These are phyloP conservation scores for Gopherus flavomarginatus DNA, from an alignment of 2,113 vertebrate species.

Conservation along the genomic window DNA sequence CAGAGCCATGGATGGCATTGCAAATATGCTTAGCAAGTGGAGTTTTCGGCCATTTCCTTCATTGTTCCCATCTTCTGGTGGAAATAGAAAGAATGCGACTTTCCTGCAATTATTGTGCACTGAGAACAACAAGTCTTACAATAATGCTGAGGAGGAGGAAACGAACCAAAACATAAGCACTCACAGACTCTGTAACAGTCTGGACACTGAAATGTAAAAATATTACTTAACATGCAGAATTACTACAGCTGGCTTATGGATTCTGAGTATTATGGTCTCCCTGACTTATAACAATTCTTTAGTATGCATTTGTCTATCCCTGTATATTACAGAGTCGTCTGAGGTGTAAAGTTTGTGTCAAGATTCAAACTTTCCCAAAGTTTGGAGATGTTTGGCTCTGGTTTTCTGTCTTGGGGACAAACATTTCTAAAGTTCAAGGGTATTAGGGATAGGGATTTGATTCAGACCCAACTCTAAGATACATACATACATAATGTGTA, in stretches of 20 bases:
- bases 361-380: neutral
- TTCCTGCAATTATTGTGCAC: neutral
- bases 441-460: neutral
- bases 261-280: neutral
- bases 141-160: neutral
- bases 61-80: neutral
- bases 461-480: neutral
- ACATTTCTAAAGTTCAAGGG: neutral
- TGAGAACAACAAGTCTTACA: neutral
- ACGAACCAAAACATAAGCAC: accelerated
- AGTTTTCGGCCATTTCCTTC: neutral
- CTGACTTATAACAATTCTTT: neutral
- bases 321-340: neutral
- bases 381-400: neutral
- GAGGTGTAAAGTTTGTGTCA: neutral
- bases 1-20: accelerated
- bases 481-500: neutral
- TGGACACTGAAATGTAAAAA: neutral
- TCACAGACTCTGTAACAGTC: neutral
- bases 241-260: accelerated
- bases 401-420: neutral
- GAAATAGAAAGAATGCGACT: neutral
- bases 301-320: neutral
- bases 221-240: accelerated
- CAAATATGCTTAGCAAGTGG: neutral